Evolutionary conservation across 1,140 invertebrate genomes (phyloP).

Genomic region (Drosophila watanabei): DNA sequence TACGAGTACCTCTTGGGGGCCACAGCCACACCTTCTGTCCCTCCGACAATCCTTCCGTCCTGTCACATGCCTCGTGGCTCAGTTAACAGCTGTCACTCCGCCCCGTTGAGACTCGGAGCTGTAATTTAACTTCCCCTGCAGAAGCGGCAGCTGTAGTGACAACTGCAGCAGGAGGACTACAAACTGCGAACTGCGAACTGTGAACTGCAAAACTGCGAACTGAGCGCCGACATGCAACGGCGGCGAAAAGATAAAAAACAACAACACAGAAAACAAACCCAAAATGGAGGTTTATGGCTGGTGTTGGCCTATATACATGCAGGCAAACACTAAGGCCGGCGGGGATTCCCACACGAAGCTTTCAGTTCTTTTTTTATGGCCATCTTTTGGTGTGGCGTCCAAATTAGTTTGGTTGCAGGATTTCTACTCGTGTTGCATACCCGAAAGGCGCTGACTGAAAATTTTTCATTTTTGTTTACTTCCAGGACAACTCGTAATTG

Average conservation of each 20-base stretch:
- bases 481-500: slow-evolving; percentile 46
- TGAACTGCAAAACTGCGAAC: slow-evolving; percentile 40
- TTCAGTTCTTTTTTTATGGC: slow-evolving; percentile 54
- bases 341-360: slow-evolving; percentile 8
- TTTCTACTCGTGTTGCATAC: slow-evolving; percentile 8
- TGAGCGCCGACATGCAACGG: slow-evolving; percentile 46
- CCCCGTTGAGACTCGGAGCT: slow-evolving; percentile 22
- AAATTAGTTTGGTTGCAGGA: slow-evolving; percentile 26
- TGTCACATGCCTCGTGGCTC: slow-evolving; percentile 26
- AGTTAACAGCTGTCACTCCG: slow-evolving; percentile 52
- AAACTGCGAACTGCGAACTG: slow-evolving; percentile 7
- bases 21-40: neutral
- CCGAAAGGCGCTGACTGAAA: slow-evolving; percentile 18
- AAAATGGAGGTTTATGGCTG: slow-evolving; percentile 50
- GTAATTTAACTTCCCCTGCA: slow-evolving; percentile 43
- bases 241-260: slow-evolving; percentile 1
- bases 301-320: slow-evolving; percentile 47
- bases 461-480: slow-evolving; percentile 36
- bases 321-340: slow-evolving; percentile 22
- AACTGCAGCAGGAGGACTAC: slow-evolving; percentile 37
- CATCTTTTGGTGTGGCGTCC: slow-evolving; percentile 16
- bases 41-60: neutral
- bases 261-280: slow-evolving; percentile 2
- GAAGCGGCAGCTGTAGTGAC: slow-evolving; percentile 39
- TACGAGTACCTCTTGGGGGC: slow-evolving; percentile 15